Base-by-base conservation (phyloP, 1,140 invertebrate species). In the Drosophila tani region DNA sequence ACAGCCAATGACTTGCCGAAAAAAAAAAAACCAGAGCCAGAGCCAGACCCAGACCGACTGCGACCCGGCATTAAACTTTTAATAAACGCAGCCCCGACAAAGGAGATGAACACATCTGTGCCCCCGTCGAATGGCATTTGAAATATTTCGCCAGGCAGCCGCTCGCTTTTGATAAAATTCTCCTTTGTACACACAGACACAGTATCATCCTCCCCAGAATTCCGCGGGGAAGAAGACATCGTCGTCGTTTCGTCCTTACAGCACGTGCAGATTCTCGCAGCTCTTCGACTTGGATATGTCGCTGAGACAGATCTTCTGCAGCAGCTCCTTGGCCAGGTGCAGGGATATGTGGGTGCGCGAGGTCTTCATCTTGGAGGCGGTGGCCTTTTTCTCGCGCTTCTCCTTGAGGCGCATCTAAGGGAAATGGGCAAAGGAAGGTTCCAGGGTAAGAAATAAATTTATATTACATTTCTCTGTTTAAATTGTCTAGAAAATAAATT, bases 201-300 rank as follows among this genome's bases (percentile, higher is more conserved):
- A 46, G 67, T 41, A 58, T 70, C 27, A 17, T 46, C 68, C n/a
- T 17, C 29, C 45, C 29, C 15, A 17, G 65, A 40, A 70, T 71
- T 29, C 27, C 21, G 43, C 27, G 14, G n/a, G 40, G 64, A 58
- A 24, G 17, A 43, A 35, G 35, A 70, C 55, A 67, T 66, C 59
- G 9, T 7, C 41, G 55, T 40, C 56, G 17, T 29, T 35, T 64
- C 15, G 14, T 74, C 11, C 55, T 95, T 96, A 98, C 56, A 98
- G 94, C 65, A 98, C 97, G 91, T 98, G 97, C 55, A 98, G 94
- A 93, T 98, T 98, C 93, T 98, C 97, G 91, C 97, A 98, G 56
- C 97, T 97, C 91, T 97, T 97, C 17, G 97, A 98, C 93, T 97
- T 97, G 46, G 95, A 96, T 56, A 96, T 96, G 93, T 97, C 97